Base-by-base conservation (phyloP, 2,888 invertebrate species). In the Ochropleura leucogaster region DNA sequence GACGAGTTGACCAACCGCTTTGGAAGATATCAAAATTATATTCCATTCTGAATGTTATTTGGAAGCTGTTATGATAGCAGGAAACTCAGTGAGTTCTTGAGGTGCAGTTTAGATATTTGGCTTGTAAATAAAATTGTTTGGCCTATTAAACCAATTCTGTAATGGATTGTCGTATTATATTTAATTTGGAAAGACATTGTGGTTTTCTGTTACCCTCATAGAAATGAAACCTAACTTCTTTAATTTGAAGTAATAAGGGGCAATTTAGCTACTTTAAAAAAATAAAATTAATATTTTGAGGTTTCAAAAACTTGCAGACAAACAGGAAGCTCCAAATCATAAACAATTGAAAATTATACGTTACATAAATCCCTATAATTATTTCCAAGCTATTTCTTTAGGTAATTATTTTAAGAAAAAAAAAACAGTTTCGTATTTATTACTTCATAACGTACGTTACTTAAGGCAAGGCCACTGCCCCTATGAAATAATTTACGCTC, bases 401-500 rank as follows among this genome's bases (percentile, higher is more conserved):
- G 63, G 59, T 78, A 75, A 84, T 85, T 86, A 87, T 80, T 85
- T 85, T 79, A 86, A 80, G 80, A 84, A 84, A 83, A 85, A n/a
- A 84, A 85, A 79, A 74, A 89, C 89, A 88, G 91, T 91, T 90
- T 91, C 89, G 79, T 91, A 90, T 89, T 89, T 89, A 89, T 93
- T 90, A 92, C 91, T 92, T 89, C 92, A 93, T 90, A 92, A 87
- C 83, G 90, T 87, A 89, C 92, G 86, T 91, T 92, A 92, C 92
- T 92, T 89, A 89, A 90, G 90, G 87, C 94, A 94, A 93, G 93
- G 94, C 93, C 93, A 93, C 90, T 94, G 94, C 94, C 94, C 95
- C 94, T 95, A 93, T 94, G 94, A 95, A 95, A 94, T 94, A 92
- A 94, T 94, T 94, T 92, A 96, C 95, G 96, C 91, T 95, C 93